Percentiles rank a stretch among this genome's conserved stretches.
phyloP scores from a whole-genome alignment of 2,113 vertebrate species.

The Chlamydotis undulata region DNA sequence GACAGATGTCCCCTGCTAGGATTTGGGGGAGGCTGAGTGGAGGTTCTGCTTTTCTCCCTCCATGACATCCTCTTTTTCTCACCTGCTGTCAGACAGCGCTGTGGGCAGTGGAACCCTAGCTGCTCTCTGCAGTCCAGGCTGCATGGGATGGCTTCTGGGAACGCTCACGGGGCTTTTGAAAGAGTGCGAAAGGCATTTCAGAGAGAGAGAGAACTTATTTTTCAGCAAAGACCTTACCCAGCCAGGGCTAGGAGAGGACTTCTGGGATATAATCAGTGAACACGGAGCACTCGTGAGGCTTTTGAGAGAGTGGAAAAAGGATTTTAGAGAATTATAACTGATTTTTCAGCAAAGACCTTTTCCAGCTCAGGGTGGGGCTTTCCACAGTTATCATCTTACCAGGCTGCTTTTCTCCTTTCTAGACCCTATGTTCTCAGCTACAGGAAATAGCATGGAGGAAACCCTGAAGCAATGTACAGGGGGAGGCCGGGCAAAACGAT shows the following conservation, averaged over 20 bases:
- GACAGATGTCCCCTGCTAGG: background rate
- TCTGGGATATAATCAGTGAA: background rate
- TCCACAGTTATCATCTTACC: background rate
- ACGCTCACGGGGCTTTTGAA: background rate
- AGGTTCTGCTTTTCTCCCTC: background rate
- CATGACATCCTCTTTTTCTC: background rate
- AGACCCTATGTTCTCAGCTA: background rate
- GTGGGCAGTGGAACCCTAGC: background rate
- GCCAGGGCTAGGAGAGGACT: fast-evolving
- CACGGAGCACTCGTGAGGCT: background rate
- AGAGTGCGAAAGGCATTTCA: background rate
- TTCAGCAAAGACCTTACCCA: background rate
- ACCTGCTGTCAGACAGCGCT: background rate
- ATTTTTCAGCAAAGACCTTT: background rate
- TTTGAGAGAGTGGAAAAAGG: background rate
- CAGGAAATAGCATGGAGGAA: background rate
- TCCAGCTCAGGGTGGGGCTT: background rate
- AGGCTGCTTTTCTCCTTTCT: background rate
- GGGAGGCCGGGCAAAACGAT: background rate
- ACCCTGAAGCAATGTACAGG: background rate
- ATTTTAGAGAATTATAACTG: background rate
- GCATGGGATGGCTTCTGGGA: background rate
- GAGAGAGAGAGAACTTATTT: background rate
- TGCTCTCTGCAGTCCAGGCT: background rate
- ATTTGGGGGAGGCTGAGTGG: background rate